Conservation (phyloP, 2,888 invertebrate species). For the Eueremaeus valkanovi region DNA sequence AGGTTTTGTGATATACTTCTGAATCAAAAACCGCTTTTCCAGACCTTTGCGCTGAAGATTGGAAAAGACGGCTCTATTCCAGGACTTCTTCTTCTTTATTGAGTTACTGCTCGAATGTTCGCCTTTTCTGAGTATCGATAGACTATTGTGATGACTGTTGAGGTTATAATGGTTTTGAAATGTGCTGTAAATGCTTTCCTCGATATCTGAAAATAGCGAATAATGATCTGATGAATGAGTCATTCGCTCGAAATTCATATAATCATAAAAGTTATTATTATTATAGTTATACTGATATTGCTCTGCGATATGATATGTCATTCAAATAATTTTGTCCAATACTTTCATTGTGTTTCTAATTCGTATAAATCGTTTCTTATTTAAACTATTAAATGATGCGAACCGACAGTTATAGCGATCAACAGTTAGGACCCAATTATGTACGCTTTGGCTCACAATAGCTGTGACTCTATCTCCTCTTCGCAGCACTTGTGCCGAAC, state of each 20-base stretch:
- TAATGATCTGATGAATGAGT: not conserved
- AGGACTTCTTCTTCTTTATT: slow-evolving; percentile 75
- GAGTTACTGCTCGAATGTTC: not conserved
- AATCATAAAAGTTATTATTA: not conserved
- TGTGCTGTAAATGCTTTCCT: not conserved
- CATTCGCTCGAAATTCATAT: not conserved
- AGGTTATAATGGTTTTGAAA: not conserved
- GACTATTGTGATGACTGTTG: not conserved
- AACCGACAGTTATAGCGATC: not conserved
- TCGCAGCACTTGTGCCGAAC: not conserved
- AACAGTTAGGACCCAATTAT: slow-evolving; percentile 7
- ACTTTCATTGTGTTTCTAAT: not conserved
- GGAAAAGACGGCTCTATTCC: slow-evolving; percentile 93
- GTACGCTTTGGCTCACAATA: not conserved
- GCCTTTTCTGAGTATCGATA: not conserved
- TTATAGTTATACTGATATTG: too few relatives aligned
- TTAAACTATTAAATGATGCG: slow-evolving; percentile 14
- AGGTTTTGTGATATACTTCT: slow-evolving; percentile 93
- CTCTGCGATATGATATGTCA: too few relatives aligned
- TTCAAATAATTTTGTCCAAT: not conserved
- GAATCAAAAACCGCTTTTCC: slow-evolving; percentile 84
- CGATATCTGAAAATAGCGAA: not conserved
- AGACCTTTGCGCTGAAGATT: slow-evolving; percentile 89
- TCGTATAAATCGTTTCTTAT: slow-evolving; percentile 4
- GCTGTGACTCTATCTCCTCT: slow-evolving; percentile 1